Conservation (phyloP, 92 coral and sea anemone species). For the Muricea muricata region DNA sequence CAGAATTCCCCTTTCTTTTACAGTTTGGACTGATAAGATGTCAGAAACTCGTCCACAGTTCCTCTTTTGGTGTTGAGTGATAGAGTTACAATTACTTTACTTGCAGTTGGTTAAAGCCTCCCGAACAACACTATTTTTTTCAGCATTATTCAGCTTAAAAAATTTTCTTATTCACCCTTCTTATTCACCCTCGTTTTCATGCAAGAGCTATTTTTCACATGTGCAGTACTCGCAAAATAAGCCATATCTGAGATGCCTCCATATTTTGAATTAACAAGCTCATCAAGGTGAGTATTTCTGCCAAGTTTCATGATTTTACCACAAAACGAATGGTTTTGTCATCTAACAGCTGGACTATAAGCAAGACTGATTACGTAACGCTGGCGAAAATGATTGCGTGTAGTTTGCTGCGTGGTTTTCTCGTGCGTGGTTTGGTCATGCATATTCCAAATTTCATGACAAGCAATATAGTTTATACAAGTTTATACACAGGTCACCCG, state of each 20-base stretch:
- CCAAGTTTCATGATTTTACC: constrained; percentile 23
- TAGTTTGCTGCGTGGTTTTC: no score
- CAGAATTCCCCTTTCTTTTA: neutral
- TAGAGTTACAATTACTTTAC: constrained; percentile 34
- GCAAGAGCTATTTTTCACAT: neutral
- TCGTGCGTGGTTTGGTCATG: no score
- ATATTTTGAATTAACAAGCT: neutral
- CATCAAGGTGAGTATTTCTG: neutral
- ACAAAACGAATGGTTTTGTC: constrained; percentile 7
- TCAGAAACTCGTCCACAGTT: constrained; percentile 36
- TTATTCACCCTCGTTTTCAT: constrained; percentile 17
- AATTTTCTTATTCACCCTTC: neutral
- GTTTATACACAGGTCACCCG: no score
- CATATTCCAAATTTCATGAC: no score
- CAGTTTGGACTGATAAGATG: constrained; percentile 39
- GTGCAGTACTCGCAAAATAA: neutral
- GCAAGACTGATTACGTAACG: no score
- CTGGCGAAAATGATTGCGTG: no score
- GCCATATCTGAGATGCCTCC: constrained; percentile 17
- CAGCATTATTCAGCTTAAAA: neutral
- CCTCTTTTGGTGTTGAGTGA: constrained; percentile 47
- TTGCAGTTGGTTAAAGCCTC: constrained; percentile 33
- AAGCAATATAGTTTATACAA: no score
- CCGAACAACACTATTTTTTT: constrained; percentile 16
- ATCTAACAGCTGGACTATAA: neutral